These are phyloP conservation scores for Crotophaga sulcirostris DNA, from an alignment of 2,113 vertebrate species.

Conservation along the genomic window DNA sequence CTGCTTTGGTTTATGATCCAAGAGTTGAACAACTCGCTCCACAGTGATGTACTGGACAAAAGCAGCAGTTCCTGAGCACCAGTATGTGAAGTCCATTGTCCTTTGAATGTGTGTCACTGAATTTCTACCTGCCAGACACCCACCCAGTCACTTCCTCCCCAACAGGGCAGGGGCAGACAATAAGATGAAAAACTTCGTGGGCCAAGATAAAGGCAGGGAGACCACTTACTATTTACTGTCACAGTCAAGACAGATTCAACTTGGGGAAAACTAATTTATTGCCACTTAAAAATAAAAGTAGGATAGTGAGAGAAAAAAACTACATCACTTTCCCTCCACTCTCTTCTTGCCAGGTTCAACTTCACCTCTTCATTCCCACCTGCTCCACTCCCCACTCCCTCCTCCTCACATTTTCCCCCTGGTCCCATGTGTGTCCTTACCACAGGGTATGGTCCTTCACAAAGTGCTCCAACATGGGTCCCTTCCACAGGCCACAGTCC, in stretches of 20 bases:
- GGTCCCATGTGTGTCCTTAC: background rate
- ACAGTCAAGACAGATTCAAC: background rate
- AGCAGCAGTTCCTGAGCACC: background rate
- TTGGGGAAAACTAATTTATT: background rate
- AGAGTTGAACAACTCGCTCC: background rate
- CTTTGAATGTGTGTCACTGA: accelerated
- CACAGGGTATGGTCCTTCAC: background rate
- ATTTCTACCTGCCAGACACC: background rate
- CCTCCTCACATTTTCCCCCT: background rate
- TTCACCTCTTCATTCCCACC: background rate
- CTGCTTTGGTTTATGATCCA: background rate
- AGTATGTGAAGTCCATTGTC: background rate
- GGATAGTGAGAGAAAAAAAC: background rate
- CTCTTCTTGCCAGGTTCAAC: background rate
- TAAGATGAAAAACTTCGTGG: background rate
- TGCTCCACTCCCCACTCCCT: background rate
- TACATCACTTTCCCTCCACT: background rate
- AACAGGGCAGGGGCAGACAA: background rate
- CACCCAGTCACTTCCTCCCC: background rate
- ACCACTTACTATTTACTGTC: background rate
- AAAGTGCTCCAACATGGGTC: background rate
- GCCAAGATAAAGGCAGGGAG: background rate
- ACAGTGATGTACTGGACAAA: background rate
- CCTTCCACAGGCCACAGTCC: background rate
- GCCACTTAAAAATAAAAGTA: background rate